These are phyloP conservation scores for Diarsia brunnea DNA, from an alignment of 2,888 invertebrate genomes.

Conservation along the genomic window DNA sequence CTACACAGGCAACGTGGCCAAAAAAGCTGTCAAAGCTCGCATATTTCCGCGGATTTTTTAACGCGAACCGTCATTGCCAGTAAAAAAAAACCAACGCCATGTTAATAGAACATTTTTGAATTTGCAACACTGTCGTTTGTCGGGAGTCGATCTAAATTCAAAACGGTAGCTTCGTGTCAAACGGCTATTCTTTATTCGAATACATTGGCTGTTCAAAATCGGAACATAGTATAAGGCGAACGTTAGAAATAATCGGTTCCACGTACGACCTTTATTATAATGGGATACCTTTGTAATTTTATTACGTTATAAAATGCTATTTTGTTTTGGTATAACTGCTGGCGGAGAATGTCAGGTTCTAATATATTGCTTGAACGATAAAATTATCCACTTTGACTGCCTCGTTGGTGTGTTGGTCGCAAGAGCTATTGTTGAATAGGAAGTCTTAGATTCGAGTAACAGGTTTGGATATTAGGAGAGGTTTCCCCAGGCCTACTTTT, in stretches of 20 bases:
- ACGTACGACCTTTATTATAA: conserved; percentile 47
- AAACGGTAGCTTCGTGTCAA: conserved; percentile 58
- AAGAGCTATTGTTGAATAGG: neutral
- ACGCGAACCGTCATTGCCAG: conserved; percentile 52
- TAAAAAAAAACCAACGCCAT: conserved; percentile 50
- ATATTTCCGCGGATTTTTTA: conserved; percentile 55
- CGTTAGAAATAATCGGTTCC: conserved; percentile 62
- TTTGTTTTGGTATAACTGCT: conserved; percentile 53
- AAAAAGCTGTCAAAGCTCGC: conserved; percentile 48
- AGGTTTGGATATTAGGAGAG: no score
- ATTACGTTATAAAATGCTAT: conserved; percentile 57
- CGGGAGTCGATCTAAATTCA: conserved; percentile 54
- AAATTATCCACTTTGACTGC: neutral
- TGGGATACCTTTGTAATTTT: conserved; percentile 60
- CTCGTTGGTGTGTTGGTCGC: neutral
- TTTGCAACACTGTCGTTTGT: conserved; percentile 55
- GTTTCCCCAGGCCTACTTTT: no score
- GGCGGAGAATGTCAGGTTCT: conserved; percentile 30
- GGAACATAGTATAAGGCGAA: conserved; percentile 45
- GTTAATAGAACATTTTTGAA: conserved; percentile 58
- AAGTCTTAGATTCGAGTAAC: neutral
- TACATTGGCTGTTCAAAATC: conserved; percentile 54
- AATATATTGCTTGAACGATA: neutral
- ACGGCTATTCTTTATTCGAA: conserved; percentile 56
- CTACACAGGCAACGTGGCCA: conserved; percentile 42